Evolutionary conservation across 1,140 invertebrate species (phyloP), one percentile per base, ranked within the genome.

Genomic region (Sycophaga agraensis): DNA sequence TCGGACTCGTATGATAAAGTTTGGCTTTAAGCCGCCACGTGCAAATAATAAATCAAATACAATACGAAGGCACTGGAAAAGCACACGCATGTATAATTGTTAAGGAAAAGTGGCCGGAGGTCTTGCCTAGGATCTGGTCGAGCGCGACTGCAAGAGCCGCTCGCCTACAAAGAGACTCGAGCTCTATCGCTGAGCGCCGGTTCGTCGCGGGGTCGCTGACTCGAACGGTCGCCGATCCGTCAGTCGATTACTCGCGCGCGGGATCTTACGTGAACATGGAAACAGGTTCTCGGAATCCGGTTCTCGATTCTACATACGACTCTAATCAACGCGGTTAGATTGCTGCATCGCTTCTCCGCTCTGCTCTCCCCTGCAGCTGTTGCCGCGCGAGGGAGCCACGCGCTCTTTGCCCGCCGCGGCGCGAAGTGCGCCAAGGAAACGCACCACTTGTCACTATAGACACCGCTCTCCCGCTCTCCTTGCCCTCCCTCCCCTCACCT

Each of bases 181-280:
- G n/a, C n/a, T n/a, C n/a, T n/a, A n/a, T n/a, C n/a, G n/a, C n/a
- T n/a, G n/a, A n/a, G n/a, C n/a, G n/a, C 34, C 7, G 46, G n/a
- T 49, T 24, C 53, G 39, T 73, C 71, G 77, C 71, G 78, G 79
- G 79, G 79, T 79, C 78, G 78, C 67, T 81, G 79, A 80, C 79
- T 80, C 74, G 78, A 78, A 81, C 78, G 79, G 79, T 79, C 77
- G 77, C 78, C 78, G 79, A 79, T 79, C 79, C 78, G 77, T 81
- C 79, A 81, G 79, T 80, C 78, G 78, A 80, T 81, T 81, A 81
- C 77, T 81, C 73, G 14, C 39, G 53, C 70, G 74, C 28, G 77
- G 76, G 78, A 80, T 81, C 79, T 81, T 80, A 81, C 79, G 79
- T 80, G 79, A 81, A 81, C 79, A 78, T 80, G 79, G 79, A 81